Evolutionary conservation across 2,888 invertebrate species (phyloP), one percentile per base, ranked within the genome.

Genomic region (Ectemnius continuus): DNA sequence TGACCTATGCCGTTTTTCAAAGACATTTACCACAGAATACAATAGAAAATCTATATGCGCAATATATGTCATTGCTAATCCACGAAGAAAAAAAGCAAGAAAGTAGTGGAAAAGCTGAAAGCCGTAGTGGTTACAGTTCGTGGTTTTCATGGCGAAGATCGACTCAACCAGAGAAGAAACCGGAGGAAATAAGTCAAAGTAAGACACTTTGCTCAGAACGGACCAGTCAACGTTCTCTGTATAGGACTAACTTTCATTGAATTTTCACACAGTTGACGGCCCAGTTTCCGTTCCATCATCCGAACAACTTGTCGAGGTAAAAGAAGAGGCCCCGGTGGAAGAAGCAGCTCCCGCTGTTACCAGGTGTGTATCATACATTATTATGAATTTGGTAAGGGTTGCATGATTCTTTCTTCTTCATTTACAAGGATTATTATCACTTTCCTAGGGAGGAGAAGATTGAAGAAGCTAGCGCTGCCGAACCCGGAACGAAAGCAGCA

Each of bases 1-100:
- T 98, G 88, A 96, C 97, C 80, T 93, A 96, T 80, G 94, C 97
- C 78, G 95, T 96, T 82, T 99, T 96, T 92, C 95, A 97, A 88
- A 94, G 97, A 85, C 95, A 96, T 70, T 92, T 99, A 85, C 96
- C 98, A 73, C 94, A 94, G 60, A 84, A 60, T 20, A 80, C 86
- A 4, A 79, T 90, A n/a, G 86, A 88, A 66, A 84, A 84, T 80
- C 77, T 89, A 46, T 89, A 85, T 45, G 72, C 85, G n/a, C 88
- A 88, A 63, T 87, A 86, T 46, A 87, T 86, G 81, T 74, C 86
- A 4, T 80, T 87, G 47, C 86, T 87, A 18, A 80, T 89, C 61
- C 86, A 87, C 16, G 88, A 85, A 46, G 88, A 87, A 14, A 87
- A 87, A 57, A 90, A 89, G 71, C 84, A 78, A 71, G 79, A 82